Base-by-base conservation (phyloP, 2,797 vertebrate genomes). In the Melanotaenia trifasciata region DNA sequence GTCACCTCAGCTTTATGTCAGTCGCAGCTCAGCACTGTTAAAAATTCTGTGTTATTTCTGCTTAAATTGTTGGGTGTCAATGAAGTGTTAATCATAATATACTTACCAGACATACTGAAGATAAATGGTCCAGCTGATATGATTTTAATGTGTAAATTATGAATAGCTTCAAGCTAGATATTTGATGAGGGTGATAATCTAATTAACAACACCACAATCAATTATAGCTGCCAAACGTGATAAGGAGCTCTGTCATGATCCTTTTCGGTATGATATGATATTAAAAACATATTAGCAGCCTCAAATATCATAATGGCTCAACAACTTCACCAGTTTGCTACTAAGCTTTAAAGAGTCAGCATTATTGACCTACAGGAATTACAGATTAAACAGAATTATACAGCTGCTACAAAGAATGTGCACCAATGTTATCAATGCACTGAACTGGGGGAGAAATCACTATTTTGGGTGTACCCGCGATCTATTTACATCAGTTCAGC, bases 231-330 rank as follows among this genome's bases (percentile, higher is more conserved):
- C 2, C 16, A 47, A 53, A 70, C 20, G 9, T 58, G 13, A 72
- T 51, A 4, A 28, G 0, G 20, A 22, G 13, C 3, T 26, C 5
- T 59, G 3, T 57, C 16, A n/a, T 72, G 1, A 0, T 30, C 12
- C 18, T 58, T 67, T 3, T 30, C 5, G 30, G 14, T 30, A 18
- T 32, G 28, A 54, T 40, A 7, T 47, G 0, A 60, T 30, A 30
- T 56, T 56, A 18, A 16, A 56, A 1, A 67, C 28, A 66, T 35
- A 14, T 6, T 57, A 3, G 16, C 22, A 67, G 4, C 35, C 4
- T 51, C 30, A 69, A 47, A 51, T 28, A 57, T 53, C 13, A 60
- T 18, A 6, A 50, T 62, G 67, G 53, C 62, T 53, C 13, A 32
- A 20, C 6, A 20, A 8, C 30, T 47, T 47, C 18, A 20, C 18